phyloP scores from a whole-genome alignment of 2,797 vertebrate species.

The Telmatherina bonti region DNA sequence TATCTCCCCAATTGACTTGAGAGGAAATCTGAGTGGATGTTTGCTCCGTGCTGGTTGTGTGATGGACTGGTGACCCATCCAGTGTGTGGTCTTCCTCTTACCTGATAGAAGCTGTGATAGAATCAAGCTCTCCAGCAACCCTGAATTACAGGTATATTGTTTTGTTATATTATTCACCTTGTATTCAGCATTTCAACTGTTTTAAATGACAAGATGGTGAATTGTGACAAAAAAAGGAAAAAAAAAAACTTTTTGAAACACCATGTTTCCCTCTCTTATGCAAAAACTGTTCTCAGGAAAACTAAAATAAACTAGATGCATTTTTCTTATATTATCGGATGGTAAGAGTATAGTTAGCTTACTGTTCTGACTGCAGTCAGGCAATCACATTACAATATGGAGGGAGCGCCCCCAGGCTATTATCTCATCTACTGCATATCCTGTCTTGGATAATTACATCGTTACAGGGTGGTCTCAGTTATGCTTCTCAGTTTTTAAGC shows the following conservation, averaged over 20 bases:
- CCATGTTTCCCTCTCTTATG: background rate
- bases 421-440: slow-evolving; percentile 59
- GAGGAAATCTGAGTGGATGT: background rate
- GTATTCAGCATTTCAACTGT: too few relatives aligned
- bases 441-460: slow-evolving; percentile 62
- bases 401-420: slow-evolving; percentile 39
- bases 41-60: background rate
- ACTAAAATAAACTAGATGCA: background rate
- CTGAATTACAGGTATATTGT: too few relatives aligned
- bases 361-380: slow-evolving; percentile 45
- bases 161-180: background rate
- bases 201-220: too few relatives aligned
- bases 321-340: slow-evolving; percentile 21
- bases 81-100: background rate
- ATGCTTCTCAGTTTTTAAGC: slow-evolving; percentile 41
- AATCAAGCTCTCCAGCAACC: too few relatives aligned
- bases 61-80: background rate
- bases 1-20: background rate
- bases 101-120: too few relatives aligned
- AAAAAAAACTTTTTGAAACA: background rate
- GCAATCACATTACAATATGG: slow-evolving; percentile 56
- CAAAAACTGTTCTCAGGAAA: background rate
- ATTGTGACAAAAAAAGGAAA: too few relatives aligned
- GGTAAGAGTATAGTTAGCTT: slow-evolving; percentile 27
- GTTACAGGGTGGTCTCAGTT: slow-evolving; percentile 64